Conservation (phyloP, 2,113 vertebrate genomes). For the Pelvicachromis taeniatus region DNA sequence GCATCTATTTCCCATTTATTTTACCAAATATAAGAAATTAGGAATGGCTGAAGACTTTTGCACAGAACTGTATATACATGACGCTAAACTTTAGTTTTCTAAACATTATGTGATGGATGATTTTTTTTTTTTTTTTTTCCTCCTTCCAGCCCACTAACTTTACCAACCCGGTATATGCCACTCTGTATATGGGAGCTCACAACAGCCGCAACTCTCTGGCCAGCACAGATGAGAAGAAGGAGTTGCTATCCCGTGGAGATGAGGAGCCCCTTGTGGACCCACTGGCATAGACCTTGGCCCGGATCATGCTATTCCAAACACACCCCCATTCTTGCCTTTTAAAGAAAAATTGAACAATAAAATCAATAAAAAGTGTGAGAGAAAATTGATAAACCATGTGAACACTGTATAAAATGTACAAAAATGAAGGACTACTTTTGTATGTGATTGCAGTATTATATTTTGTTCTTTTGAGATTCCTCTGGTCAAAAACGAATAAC, state of each 20-base stretch:
- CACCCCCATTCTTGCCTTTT: slow-evolving; percentile 68
- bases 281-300: slow-evolving; percentile 75
- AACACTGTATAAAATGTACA: slow-evolving; percentile 97
- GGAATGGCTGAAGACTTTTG: not conserved
- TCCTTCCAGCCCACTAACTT: slow-evolving; percentile 90
- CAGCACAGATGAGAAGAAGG: slow-evolving; percentile 96
- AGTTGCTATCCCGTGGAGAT: slow-evolving; percentile 86
- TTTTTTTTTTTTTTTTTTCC: not conserved
- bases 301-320: slow-evolving; percentile 42
- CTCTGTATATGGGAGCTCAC: slow-evolving; percentile 94
- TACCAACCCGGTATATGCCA: slow-evolving; percentile 95
- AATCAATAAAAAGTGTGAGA: slow-evolving; percentile 43
- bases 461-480: slow-evolving; percentile 78
- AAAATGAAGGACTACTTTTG: slow-evolving; percentile 98
- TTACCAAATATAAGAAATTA: not conserved
- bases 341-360: slow-evolving; percentile 47
- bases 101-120: not conserved
- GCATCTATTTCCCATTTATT: not conserved
- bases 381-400: slow-evolving; percentile 67
- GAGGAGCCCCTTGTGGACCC: slow-evolving; percentile 88
- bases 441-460: slow-evolving; percentile 98
- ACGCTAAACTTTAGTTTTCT: not conserved
- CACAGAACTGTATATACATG: not conserved
- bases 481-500: slow-evolving; percentile 68
- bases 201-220: slow-evolving; percentile 94